Percentiles rank a stretch among this genome's conserved stretches.
Evolutionary conservation across 1,140 invertebrate genomes (phyloP).

Genomic region (Telenomus remus): DNA sequence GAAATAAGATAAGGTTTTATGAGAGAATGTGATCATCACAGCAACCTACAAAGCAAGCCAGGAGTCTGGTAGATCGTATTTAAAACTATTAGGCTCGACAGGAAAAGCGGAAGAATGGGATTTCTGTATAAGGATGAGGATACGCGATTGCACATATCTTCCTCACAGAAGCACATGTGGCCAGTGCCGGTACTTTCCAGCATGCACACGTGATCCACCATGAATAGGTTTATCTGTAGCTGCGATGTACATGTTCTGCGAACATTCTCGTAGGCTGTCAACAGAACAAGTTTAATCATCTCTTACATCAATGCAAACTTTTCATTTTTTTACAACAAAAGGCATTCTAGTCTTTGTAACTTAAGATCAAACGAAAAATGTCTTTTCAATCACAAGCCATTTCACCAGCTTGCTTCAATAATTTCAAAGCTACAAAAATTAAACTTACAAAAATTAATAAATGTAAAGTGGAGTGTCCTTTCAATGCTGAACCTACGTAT

Average conservation of each 20-base stretch:
- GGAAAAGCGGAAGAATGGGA: constrained; percentile 64
- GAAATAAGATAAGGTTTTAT: constrained; percentile 43
- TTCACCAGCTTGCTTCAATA: no score
- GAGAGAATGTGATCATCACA: constrained; percentile 62
- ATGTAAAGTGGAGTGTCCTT: no score
- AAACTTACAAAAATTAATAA: no score
- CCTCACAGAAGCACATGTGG: constrained; percentile 98
- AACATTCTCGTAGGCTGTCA: constrained; percentile 90
- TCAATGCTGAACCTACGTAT: no score
- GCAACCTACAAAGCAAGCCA: constrained; percentile 74
- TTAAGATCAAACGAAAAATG: no score
- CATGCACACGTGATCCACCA: constrained; percentile 99
- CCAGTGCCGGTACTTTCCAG: constrained; percentile 96
- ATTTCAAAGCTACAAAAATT: no score
- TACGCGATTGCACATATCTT: constrained; percentile 92
- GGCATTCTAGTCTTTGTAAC: no score
- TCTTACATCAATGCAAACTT: constrained; percentile 3
- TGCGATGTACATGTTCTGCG: constrained; percentile 93
- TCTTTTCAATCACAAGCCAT: no score
- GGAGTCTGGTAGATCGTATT: constrained; percentile 54
- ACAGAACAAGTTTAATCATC: constrained; percentile 40
- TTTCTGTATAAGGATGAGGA: constrained; percentile 67
- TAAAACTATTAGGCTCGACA: constrained; percentile 66
- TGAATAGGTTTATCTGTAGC: constrained; percentile 95
- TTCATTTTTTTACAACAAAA: background rate